Percentiles rank a stretch among this genome's conserved stretches.
Evolutionary conservation across 2,113 vertebrate genomes (phyloP).

Genomic region (Aspidoscelis tigris): DNA sequence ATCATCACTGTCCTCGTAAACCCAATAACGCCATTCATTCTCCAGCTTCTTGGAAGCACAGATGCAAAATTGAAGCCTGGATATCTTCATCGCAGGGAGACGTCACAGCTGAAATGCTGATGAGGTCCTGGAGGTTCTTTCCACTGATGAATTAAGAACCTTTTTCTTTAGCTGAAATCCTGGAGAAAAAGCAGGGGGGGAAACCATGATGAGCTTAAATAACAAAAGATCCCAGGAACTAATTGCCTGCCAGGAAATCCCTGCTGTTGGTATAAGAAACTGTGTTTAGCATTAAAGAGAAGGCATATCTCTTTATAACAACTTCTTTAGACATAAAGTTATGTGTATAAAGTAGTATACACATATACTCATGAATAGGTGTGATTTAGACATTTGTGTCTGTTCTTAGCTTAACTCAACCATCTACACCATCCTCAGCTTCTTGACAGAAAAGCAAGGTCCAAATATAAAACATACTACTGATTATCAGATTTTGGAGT

Average conservation of each 20-base stretch:
- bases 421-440: neutral
- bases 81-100: neutral
- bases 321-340: neutral
- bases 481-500: neutral
- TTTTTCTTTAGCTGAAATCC: constrained; percentile 32
- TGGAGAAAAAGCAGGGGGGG: neutral
- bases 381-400: neutral
- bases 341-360: no score
- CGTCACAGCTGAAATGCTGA: neutral
- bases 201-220: neutral
- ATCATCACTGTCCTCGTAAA: neutral
- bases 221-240: neutral
- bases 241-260: neutral
- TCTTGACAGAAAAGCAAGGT: neutral
- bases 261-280: neutral
- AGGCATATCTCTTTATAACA: neutral
- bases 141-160: constrained; percentile 13
- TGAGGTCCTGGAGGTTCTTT: neutral
- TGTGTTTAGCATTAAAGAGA: neutral
- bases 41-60: neutral
- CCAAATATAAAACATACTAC: neutral
- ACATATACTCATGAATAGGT: neutral
- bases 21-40: neutral
- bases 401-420: neutral
- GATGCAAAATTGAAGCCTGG: neutral